Conservation (phyloP, 2,888 invertebrate species). For the Rotaria sp. region DNA sequence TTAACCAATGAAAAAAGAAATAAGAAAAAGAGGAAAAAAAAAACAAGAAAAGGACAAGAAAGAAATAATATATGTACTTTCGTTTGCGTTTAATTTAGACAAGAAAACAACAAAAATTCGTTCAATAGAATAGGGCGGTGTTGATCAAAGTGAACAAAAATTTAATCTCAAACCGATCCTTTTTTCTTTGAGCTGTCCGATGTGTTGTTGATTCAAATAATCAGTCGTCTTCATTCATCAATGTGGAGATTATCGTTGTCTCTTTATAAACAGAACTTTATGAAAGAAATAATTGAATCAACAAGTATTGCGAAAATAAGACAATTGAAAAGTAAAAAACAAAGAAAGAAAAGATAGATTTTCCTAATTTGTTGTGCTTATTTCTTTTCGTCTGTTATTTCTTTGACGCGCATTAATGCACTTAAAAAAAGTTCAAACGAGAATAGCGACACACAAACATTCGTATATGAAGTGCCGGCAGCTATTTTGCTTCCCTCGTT, state of each 20-base stretch:
- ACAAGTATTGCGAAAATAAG: no score
- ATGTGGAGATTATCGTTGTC: no score
- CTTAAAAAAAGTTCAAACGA: constrained; percentile 19
- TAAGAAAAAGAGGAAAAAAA: not conserved
- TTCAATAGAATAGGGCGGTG: no score
- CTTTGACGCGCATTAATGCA: not conserved
- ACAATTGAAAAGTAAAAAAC: not conserved
- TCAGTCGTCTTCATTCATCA: not conserved
- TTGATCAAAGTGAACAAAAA: no score
- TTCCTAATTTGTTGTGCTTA: not conserved
- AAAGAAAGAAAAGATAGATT: not conserved
- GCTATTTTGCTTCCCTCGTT: no score
- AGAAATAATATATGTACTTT: no score
- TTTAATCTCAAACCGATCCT: no score
- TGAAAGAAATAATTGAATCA: no score
- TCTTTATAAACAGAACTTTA: no score
- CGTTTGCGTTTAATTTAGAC: no score
- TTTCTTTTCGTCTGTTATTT: constrained; percentile 5
- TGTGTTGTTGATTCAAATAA: not conserved
- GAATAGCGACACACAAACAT: not conserved
- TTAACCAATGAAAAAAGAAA: not conserved
- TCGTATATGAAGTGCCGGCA: constrained; percentile 19
- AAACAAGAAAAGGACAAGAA: not conserved
- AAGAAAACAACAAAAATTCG: no score
- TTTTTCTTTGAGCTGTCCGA: no score